These are phyloP conservation scores for Perognathus longimembris DNA, from an alignment of 2,113 vertebrate genomes.

Conservation along the genomic window DNA sequence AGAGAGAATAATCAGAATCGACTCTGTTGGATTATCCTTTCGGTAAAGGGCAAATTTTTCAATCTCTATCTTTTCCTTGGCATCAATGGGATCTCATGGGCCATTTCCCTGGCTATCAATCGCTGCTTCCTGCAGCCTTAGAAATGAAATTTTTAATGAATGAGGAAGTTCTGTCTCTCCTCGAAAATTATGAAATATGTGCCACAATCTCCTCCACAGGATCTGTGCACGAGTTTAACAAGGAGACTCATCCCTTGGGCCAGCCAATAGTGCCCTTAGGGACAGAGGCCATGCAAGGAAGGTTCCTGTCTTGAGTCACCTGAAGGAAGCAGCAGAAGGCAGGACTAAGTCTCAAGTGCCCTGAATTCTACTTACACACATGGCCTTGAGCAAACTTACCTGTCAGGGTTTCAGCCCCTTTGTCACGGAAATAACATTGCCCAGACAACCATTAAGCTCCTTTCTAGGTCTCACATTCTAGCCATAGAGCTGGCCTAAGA, in stretches of 20 bases:
- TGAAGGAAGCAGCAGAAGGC: not conserved
- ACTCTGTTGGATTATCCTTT: slow-evolving; percentile 60
- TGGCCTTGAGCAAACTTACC: not conserved
- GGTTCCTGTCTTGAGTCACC: not conserved
- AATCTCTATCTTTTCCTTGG: slow-evolving; percentile 58
- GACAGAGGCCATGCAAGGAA: not conserved
- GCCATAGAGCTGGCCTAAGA: not conserved
- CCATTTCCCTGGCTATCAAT: slow-evolving; percentile 57
- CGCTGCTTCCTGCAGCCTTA: slow-evolving; percentile 51
- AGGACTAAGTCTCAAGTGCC: not conserved
- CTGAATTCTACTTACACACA: not conserved
- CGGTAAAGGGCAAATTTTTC: slow-evolving; percentile 69
- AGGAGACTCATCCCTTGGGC: not conserved
- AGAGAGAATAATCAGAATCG: slow-evolving; percentile 67
- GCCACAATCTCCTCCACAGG: not conserved
- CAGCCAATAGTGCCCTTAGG: not conserved
- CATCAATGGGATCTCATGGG: slow-evolving; percentile 56
- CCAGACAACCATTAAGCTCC: not conserved
- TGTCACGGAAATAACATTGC: not conserved
- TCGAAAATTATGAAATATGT: slow-evolving; percentile 37
- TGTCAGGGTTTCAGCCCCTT: not conserved
- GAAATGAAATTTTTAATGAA: slow-evolving; percentile 56
- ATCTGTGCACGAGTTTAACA: not conserved
- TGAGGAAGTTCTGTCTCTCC: slow-evolving; percentile 17
- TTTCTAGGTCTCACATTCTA: not conserved